Percentiles rank a stretch among this genome's conserved stretches.
These are phyloP conservation scores for Oryzias celebensis DNA, from an alignment of 2,113 vertebrate species.

Conservation along the genomic window DNA sequence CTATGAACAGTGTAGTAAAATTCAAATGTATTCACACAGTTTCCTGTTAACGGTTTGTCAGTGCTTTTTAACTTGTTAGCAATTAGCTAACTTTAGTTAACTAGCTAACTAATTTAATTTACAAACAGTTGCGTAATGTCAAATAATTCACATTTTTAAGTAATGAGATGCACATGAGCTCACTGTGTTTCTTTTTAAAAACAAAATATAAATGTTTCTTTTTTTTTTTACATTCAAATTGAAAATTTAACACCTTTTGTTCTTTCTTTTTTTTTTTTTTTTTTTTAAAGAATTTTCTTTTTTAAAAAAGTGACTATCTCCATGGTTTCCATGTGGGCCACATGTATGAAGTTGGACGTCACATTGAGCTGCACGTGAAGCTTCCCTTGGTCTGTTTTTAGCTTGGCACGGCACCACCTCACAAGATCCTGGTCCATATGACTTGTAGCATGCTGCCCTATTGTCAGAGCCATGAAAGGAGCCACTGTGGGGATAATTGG, in stretches of 20 bases:
- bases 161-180: too few relatives aligned
- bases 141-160: too few relatives aligned
- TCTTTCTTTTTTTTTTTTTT: background rate
- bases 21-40: too few relatives aligned
- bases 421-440: constrained; percentile 60
- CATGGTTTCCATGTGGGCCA: background rate
- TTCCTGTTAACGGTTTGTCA: too few relatives aligned
- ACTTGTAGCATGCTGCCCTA: constrained; percentile 46
- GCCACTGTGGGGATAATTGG: constrained; percentile 42
- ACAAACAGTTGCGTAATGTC: too few relatives aligned
- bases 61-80: too few relatives aligned
- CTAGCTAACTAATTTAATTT: too few relatives aligned
- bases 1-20: too few relatives aligned
- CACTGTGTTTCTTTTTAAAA: too few relatives aligned
- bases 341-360: constrained; percentile 26
- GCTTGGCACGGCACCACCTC: constrained; percentile 47
- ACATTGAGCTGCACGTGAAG: constrained; percentile 46
- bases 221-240: background rate
- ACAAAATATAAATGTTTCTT: too few relatives aligned
- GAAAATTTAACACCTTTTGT: constrained; percentile 24
- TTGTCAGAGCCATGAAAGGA: constrained; percentile 53
- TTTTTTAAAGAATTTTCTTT: background rate
- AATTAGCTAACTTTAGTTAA: too few relatives aligned
- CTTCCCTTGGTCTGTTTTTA: constrained; percentile 51
- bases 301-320: constrained; percentile 1